Evolutionary conservation across 2,888 invertebrate genomes (phyloP).

Genomic region (Apodemia mormo): DNA sequence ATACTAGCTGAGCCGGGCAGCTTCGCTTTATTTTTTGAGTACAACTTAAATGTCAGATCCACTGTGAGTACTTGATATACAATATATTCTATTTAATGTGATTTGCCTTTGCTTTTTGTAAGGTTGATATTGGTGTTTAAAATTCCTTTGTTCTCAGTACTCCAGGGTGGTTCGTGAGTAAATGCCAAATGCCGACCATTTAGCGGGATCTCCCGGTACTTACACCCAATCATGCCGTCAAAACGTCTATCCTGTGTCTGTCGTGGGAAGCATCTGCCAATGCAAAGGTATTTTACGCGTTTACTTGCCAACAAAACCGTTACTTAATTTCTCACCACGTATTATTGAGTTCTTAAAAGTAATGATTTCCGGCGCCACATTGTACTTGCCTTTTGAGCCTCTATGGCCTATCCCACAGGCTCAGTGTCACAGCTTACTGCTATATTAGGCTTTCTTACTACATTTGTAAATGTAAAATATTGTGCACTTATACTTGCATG

Average conservation of each 20-base stretch:
- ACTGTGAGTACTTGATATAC: no score
- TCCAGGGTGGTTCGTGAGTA: constrained; percentile 59
- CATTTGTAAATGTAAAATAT: no score
- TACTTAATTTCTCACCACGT: neutral
- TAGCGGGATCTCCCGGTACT: constrained; percentile 56
- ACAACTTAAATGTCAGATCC: no score
- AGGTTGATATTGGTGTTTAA: no score
- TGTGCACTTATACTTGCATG: no score
- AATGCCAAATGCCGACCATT: constrained; percentile 63
- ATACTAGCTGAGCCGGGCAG: no score
- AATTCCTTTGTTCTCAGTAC: constrained; percentile 2
- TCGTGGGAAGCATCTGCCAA: constrained; percentile 62
- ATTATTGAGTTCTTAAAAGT: neutral
- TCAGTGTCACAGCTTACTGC: no score
- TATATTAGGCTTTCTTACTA: no score
- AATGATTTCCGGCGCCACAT: neutral
- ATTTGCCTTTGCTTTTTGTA: no score
- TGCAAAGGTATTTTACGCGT: constrained; percentile 24
- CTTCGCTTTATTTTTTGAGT: no score
- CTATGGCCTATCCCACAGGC: no score
- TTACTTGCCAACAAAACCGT: neutral
- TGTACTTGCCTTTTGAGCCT: neutral
- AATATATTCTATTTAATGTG: no score
- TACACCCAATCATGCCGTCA: constrained; percentile 71
- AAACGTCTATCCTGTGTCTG: constrained; percentile 48